Evolutionary conservation across 64 coral and sea anemone species (phyloP).

Genomic region (Montipora sp.): DNA sequence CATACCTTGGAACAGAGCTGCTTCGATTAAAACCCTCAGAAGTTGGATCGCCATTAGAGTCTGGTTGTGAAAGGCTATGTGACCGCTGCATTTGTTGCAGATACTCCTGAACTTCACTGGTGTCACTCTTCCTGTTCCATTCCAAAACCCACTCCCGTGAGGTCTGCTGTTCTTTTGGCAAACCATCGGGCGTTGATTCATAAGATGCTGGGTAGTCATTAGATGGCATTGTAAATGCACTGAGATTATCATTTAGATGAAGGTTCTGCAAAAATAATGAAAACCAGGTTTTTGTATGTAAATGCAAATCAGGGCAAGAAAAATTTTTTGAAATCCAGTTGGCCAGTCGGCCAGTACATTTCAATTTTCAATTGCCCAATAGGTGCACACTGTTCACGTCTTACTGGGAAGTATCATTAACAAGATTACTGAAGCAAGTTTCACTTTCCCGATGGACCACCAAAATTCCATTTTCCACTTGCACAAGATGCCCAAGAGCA

Average conservation of each 20-base stretch:
- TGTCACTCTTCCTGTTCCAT: conserved; percentile 76
- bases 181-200: conserved; percentile 31
- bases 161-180: conserved; percentile 72
- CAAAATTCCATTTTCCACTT: too few relatives aligned
- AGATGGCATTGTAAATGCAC: conserved; percentile 70
- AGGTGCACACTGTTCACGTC: too few relatives aligned
- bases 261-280: conserved; percentile 1
- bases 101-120: conserved; percentile 38
- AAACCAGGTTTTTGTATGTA: too few relatives aligned
- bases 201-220: conserved; percentile 8
- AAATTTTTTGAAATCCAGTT: too few relatives aligned
- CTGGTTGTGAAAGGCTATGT: conserved; percentile 70
- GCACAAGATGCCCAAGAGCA: too few relatives aligned
- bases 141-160: conserved; percentile 89
- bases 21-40: conserved; percentile 68
- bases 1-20: conserved; percentile 73
- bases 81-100: conserved; percentile 51
- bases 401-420: too few relatives aligned
- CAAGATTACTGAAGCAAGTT: too few relatives aligned
- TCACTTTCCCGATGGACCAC: too few relatives aligned
- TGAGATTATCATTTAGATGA: conserved; percentile 51
- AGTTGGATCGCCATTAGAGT: conserved; percentile 57
- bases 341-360: too few relatives aligned
- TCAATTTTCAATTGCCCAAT: too few relatives aligned
- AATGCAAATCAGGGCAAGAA: too few relatives aligned